Percentiles rank a stretch among this genome's conserved stretches.
Evolutionary conservation across 2,113 vertebrate species (phyloP).

Genomic region (Edolisoma coerulescens): DNA sequence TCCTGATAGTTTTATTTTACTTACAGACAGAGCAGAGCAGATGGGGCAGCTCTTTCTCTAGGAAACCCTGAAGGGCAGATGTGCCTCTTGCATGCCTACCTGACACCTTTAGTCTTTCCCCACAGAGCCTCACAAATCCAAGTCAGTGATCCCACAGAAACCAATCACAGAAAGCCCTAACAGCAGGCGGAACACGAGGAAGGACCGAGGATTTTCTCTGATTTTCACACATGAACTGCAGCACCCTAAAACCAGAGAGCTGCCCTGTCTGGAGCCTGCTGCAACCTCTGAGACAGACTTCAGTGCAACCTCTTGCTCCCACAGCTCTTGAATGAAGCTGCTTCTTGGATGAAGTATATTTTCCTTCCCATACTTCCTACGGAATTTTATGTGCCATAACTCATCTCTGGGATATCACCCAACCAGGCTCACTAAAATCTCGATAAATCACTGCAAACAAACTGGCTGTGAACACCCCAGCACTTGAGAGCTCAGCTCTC

Average conservation of each 20-base stretch:
- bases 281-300: background rate
- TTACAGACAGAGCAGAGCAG: background rate
- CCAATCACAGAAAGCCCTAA: background rate
- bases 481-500: background rate
- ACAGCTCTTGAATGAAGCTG: background rate
- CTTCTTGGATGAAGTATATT: background rate
- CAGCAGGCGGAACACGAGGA: background rate
- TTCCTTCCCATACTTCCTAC: background rate
- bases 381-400: background rate
- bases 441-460: background rate
- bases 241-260: background rate
- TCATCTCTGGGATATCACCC: background rate
- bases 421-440: background rate
- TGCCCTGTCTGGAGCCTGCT: background rate
- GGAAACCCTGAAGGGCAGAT: background rate
- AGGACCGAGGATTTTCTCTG: background rate
- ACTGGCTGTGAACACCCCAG: background rate
- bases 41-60: background rate
- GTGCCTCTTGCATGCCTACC: background rate
- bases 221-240: background rate
- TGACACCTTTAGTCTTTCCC: background rate
- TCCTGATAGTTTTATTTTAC: background rate
- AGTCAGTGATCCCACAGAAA: background rate
- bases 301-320: background rate
- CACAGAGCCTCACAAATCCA: background rate